Percentiles rank a stretch among this genome's conserved stretches.
These are phyloP conservation scores for Drosophila recens DNA, from an alignment of 2,888 invertebrate genomes.

Conservation along the genomic window DNA sequence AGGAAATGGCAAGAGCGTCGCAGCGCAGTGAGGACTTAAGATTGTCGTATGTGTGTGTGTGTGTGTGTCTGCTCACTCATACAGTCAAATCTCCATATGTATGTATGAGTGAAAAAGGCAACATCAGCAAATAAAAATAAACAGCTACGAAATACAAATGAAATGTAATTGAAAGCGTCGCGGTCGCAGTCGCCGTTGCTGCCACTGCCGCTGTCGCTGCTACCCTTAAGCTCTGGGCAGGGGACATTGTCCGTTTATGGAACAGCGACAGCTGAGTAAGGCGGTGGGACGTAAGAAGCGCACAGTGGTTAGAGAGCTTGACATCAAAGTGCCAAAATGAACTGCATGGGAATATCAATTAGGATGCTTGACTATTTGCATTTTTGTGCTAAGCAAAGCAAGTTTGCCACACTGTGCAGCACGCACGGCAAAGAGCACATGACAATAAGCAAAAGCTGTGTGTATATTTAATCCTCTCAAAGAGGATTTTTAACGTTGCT, in stretches of 20 bases:
- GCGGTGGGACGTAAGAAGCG: conserved; percentile 2
- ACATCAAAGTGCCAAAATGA: neutral
- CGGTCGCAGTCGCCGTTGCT: conserved; percentile 29
- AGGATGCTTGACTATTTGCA: conserved; percentile 39
- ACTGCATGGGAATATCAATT: conserved; percentile 24
- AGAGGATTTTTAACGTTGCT: conserved; percentile 75
- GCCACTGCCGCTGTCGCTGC: conserved; percentile 43
- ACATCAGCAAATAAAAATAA: conserved; percentile 73
- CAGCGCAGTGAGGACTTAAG: conserved; percentile 59
- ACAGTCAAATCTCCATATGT: conserved; percentile 4
- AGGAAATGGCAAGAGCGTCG: conserved; percentile 46
- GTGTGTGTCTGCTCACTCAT: conserved; percentile 3
- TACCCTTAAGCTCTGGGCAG: conserved; percentile 75
- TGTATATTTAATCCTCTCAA: conserved; percentile 81
- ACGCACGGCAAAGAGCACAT: conserved; percentile 64
- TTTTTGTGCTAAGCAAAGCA: conserved; percentile 21
- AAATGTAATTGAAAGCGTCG: conserved; percentile 79
- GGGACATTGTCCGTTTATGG: conserved; percentile 81
- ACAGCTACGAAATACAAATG: conserved; percentile 75
- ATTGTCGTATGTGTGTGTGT: conserved; percentile 27
- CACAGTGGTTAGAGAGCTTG: conserved; percentile 50
- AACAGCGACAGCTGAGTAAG: conserved; percentile 35
- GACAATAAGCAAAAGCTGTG: conserved; percentile 63
- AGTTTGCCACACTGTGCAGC: conserved; percentile 59
- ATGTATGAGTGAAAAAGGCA: conserved; percentile 59